Evolutionary conservation across 2,797 vertebrate genomes (phyloP).

Genomic region (Mus caroli): DNA sequence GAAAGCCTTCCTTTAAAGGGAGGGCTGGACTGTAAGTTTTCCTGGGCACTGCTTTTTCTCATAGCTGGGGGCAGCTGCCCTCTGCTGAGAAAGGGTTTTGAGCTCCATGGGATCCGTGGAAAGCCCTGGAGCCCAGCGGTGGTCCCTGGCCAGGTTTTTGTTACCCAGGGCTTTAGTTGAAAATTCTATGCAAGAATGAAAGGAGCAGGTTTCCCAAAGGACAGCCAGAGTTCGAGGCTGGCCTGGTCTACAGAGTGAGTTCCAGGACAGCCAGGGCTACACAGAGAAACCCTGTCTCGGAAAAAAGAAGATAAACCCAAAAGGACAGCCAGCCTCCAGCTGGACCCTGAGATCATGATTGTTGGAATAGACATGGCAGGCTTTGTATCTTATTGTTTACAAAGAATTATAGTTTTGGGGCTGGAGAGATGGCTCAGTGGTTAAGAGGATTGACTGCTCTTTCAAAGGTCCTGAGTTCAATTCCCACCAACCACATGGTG

Average conservation of each 20-base stretch:
- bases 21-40: background rate
- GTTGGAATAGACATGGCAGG: background rate
- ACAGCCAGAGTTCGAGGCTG: background rate
- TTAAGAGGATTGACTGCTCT: too few relatives aligned
- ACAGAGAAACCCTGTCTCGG: too few relatives aligned
- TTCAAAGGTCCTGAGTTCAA: too few relatives aligned
- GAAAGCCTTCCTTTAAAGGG: background rate
- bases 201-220: background rate
- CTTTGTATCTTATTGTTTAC: background rate
- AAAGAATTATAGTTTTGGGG: background rate
- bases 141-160: background rate
- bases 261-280: too few relatives aligned
- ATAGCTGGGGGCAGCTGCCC: background rate
- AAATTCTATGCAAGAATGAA: background rate
- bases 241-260: too few relatives aligned
- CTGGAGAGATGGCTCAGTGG: too few relatives aligned
- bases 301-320: too few relatives aligned
- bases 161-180: background rate
- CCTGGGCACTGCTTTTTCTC: background rate
- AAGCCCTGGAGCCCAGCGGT: accelerated
- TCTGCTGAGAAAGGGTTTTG: background rate
- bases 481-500: too few relatives aligned
- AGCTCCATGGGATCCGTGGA: accelerated
- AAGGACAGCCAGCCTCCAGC: background rate
- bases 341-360: background rate